A percentile compares a stretch with the other conserved stretches of the same genome.
phyloP scores from a whole-genome alignment of 2,797 vertebrate genomes.

The Sebastes goodei region DNA sequence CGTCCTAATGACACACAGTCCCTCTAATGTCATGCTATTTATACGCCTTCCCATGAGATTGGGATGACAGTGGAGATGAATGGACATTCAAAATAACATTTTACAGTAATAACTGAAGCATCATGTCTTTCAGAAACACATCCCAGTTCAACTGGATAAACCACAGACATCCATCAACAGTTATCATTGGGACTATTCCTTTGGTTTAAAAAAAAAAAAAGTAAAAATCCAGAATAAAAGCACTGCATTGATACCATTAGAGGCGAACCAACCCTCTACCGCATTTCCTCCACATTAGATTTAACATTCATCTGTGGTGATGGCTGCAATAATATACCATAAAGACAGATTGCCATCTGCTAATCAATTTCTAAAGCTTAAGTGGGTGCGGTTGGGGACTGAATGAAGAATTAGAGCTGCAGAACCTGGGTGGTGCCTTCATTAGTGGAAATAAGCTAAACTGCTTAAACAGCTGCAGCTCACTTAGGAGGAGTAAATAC shows the following conservation, averaged over 20 bases:
- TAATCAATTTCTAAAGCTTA: conserved; percentile 7
- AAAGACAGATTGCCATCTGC: background rate
- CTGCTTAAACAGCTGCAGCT: conserved; percentile 1
- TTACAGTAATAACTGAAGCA: background rate
- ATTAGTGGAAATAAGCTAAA: conserved; percentile 8
- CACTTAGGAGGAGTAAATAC: background rate
- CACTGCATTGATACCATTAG: background rate
- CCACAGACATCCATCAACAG: background rate
- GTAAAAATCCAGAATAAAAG: background rate
- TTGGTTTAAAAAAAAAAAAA: background rate
- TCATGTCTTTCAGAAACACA: background rate
- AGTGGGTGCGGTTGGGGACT: background rate
- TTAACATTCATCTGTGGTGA: conserved; percentile 2
- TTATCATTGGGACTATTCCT: background rate
- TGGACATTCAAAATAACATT: background rate
- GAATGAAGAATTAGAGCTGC: conserved; percentile 28
- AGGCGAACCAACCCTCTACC: background rate
- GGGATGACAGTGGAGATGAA: background rate
- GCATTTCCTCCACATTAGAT: background rate
- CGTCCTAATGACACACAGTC: too few relatives aligned
- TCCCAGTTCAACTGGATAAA: background rate
- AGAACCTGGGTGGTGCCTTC: conserved; percentile 3
- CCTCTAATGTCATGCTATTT: too few relatives aligned
- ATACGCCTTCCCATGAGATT: too few relatives aligned
- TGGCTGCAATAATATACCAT: background rate